These are phyloP conservation scores for Cheilosia grossa DNA, from an alignment of 2,888 invertebrate genomes.

Conservation along the genomic window DNA sequence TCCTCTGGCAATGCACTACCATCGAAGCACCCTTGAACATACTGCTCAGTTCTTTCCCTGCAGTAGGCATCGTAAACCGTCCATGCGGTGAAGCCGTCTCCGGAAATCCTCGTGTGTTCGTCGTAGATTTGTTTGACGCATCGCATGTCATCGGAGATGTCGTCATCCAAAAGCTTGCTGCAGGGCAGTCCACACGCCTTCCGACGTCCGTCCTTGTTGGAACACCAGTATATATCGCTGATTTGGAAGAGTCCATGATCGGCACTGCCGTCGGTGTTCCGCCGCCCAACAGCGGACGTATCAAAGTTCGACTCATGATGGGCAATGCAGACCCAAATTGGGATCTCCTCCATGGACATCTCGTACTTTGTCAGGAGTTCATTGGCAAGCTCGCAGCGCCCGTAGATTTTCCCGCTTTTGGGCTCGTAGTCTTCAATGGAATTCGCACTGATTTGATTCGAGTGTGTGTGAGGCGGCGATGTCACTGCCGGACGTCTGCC, in stretches of 20 bases:
- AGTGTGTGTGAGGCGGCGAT: slow-evolving; percentile 9
- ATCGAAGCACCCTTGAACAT: slow-evolving; percentile 79
- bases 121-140: slow-evolving; percentile 87
- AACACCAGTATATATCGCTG: slow-evolving; percentile 89
- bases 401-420: slow-evolving; percentile 84
- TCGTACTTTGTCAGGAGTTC: slow-evolving; percentile 86
- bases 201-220: slow-evolving; percentile 82
- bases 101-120: slow-evolving; percentile 87
- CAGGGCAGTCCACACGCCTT: slow-evolving; percentile 87
- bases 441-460: slow-evolving; percentile 13
- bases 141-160: slow-evolving; percentile 88
- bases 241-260: slow-evolving; percentile 91
- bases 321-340: slow-evolving; percentile 90
- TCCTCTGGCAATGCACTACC: slow-evolving; percentile 73
- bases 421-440: slow-evolving; percentile 39
- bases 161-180: slow-evolving; percentile 86
- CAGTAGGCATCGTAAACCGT: slow-evolving; percentile 88
- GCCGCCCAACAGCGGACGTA: slow-evolving; percentile 85
- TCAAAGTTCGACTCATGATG: slow-evolving; percentile 88
- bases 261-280: slow-evolving; percentile 83
- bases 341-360: slow-evolving; percentile 84
- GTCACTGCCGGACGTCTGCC: slow-evolving; percentile 14
- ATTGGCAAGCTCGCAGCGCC: slow-evolving; percentile 88
- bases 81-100: slow-evolving; percentile 90
- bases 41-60: slow-evolving; percentile 83